These are phyloP conservation scores for Syngnathus scovelli DNA, from an alignment of 2,113 vertebrate species.

Conservation along the genomic window DNA sequence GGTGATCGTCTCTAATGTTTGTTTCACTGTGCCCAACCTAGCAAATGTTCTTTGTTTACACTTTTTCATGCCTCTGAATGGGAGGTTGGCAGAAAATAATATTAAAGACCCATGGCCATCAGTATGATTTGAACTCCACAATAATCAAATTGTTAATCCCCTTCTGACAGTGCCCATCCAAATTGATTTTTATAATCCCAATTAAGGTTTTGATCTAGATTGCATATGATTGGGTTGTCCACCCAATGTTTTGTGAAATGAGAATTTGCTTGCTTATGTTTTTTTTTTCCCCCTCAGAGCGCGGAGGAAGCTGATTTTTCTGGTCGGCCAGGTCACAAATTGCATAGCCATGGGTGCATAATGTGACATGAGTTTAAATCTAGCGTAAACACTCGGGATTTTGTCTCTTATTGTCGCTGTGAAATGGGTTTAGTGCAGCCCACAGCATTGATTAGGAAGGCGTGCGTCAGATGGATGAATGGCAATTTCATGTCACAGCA, in stretches of 20 bases:
- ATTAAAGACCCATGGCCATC: neutral
- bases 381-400: conserved; percentile 2
- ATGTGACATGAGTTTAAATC: conserved; percentile 20
- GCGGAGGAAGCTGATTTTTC: conserved; percentile 23
- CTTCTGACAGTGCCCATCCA: neutral
- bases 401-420: neutral
- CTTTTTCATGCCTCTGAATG: neutral
- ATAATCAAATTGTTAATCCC: neutral
- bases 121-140: neutral
- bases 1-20: neutral
- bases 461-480: conserved; percentile 4
- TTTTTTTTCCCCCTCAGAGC: neutral
- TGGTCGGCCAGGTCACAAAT: conserved; percentile 21
- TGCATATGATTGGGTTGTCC: neutral
- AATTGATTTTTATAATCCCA: neutral
- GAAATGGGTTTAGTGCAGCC: neutral
- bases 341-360: conserved; percentile 17
- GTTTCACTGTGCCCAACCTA: neutral
- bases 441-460: conserved; percentile 10
- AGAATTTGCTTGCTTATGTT: conserved; percentile 1
- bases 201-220: neutral
- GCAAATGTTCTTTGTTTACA: neutral
- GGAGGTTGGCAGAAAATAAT: neutral
- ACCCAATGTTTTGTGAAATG: neutral
- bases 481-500: neutral